Evolutionary conservation across 2,888 invertebrate genomes (phyloP), one percentile per base, ranked within the genome.

Genomic region (Andrena dorsata): DNA sequence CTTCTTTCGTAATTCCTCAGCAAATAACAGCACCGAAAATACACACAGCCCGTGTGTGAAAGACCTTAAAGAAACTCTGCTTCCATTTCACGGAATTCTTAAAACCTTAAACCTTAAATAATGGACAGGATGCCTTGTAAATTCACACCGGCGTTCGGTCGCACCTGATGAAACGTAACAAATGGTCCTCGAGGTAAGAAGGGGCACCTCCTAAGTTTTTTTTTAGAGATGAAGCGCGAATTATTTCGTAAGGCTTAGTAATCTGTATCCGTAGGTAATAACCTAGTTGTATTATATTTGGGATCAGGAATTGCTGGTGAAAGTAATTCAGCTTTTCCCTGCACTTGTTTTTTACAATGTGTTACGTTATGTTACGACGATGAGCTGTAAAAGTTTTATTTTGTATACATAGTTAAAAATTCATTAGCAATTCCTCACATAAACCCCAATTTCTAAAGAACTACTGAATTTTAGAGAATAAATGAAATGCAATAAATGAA

Each of bases 11-110:
- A 85, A 86, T 86, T 83, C 74, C 68, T 85, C 63, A 53, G 74
- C 47, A 85, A 86, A 86, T 77, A 85, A 80, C 65, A 78, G 76
- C 69, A 68, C 82, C 85, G 51, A 85, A 82, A 85, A 85, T 76
- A 85, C 79, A 85, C 85, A 82, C 71, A 7, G 72, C 66, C 41
- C 30, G 76, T 72, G 82, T 81, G 84, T 73, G 85, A 82, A 81
- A 78, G 77, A 69, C 74, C 78, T 75, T 49, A 76, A 78, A 65
- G 85, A 73, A 78, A 84, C 84, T 77, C 64, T 28, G 35, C 74
- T 78, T 75, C 77, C 74, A 72, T 70, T 84, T 84, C 85, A 84
- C 23, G 82, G 81, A 85, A 80, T 83, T 80, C 60, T 53, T 68
- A 23, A 77, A 71, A 56, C 53, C 70, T 83, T 80, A 68, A 76